Evolutionary conservation across 2,113 vertebrate species (phyloP).

Genomic region (Brachypodius melanocephalos): DNA sequence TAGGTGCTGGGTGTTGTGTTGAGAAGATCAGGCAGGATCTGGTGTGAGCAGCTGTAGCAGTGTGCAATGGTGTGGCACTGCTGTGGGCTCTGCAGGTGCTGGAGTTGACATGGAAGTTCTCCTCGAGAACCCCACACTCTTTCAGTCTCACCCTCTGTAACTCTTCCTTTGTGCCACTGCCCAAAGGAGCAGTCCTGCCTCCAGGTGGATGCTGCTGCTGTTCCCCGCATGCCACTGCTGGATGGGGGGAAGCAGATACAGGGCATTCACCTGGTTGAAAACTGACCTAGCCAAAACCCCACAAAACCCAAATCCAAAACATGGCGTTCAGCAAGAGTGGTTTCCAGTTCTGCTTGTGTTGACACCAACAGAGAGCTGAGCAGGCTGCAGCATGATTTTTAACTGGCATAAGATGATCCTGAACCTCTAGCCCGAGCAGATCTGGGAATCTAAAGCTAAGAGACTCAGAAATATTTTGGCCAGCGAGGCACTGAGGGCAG

Average conservation of each 20-base stretch:
- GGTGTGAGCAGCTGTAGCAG: not conserved
- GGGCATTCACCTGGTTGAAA: not conserved
- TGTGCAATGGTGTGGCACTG: not conserved
- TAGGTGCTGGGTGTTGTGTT: accelerated
- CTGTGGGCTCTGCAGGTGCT: not conserved
- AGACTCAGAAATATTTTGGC: not conserved
- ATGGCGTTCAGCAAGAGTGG: accelerated
- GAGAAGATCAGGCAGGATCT: not conserved
- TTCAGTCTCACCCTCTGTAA: not conserved
- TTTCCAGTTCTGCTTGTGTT: not conserved
- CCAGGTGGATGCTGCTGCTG: not conserved
- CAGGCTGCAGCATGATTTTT: not conserved
- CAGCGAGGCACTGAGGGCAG: not conserved
- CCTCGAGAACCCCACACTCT: accelerated
- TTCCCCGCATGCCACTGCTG: not conserved
- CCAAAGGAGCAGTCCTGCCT: not conserved
- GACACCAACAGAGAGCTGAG: not conserved
- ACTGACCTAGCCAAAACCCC: not conserved
- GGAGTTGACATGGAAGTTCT: not conserved
- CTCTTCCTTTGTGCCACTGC: not conserved
- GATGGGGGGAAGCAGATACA: not conserved
- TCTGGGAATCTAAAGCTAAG: not conserved
- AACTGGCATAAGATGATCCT: not conserved
- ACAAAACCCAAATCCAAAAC: not conserved
- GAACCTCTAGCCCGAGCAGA: not conserved